Evolutionary conservation across 2,797 vertebrate species (phyloP), one percentile per base, ranked within the genome.

Genomic region (Melanotaenia nigrans): DNA sequence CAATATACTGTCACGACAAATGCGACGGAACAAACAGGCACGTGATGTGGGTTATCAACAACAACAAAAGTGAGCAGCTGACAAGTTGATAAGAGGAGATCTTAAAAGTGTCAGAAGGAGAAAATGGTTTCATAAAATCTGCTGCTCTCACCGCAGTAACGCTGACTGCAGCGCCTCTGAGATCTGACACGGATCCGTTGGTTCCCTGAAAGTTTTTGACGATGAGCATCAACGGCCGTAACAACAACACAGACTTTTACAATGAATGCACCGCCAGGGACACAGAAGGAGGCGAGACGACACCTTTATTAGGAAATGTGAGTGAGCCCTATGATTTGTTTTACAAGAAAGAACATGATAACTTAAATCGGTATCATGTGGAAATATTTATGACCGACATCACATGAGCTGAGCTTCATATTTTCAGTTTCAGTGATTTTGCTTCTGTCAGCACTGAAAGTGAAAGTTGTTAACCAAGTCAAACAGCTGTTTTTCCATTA

Each of bases 221-320:
- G 61, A 93, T 92, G 93, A 92, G 61, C 57, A 2, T 79, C 1
- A 88, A 72, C 67, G 38, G 30, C 18, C 35, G 56, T 11, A 3
- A 1, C 38, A 55, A 20, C 36, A 56, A n/a, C 66, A 7, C 28
- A 7, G 66, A 65, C 3, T 5, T 70, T 24, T 57, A 58, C 16
- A 3, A 8, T 22, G 47, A 67, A 30, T 5, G 6, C n/a, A 30
- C 4, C 11, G 2, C 8, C 12, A 57, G 55, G 5, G 56, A 83
- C 58, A 5, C 36, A 0, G 77, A 72, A 16, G 36, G 8, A 10
- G 61, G 58, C 28, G 90, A 92, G 38, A 70, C 68, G 0, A 55
- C 88, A 2, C 88, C 92, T 71, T 75, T 95, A 61, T 70, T 94
- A 24, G 13, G 25, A 40, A 72, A 88, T 82, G 94, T 95, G 79